Percentiles rank a stretch among this genome's conserved stretches.
These are phyloP conservation scores for Smutsia temminckii DNA, from an alignment of 2,797 vertebrate genomes.

Conservation along the genomic window DNA sequence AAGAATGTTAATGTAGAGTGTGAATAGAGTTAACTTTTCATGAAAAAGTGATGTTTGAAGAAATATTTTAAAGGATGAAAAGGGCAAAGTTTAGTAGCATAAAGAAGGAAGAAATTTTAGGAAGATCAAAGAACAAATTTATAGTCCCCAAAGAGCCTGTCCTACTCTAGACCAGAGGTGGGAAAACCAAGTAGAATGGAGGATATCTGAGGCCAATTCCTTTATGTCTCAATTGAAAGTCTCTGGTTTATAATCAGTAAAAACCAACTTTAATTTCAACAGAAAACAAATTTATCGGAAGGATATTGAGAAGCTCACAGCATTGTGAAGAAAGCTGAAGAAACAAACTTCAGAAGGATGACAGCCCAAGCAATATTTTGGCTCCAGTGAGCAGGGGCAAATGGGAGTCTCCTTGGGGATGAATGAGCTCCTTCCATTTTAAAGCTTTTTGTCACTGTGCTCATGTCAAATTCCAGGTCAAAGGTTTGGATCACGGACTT, in stretches of 20 bases:
- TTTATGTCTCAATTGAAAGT: neutral
- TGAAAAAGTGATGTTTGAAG: neutral
- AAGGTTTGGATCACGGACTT: neutral
- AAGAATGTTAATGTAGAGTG: neutral
- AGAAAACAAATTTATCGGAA: constrained; percentile 31
- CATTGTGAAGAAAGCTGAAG: neutral
- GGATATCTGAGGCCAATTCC: neutral
- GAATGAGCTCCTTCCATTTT: neutral
- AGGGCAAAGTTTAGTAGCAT: neutral
- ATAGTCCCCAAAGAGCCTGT: neutral
- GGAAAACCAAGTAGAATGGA: neutral
- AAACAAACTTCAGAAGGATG: neutral
- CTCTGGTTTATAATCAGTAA: neutral
- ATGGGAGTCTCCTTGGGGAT: neutral
- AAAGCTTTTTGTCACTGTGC: neutral
- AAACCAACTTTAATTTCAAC: neutral
- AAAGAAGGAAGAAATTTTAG: constrained; percentile 11
- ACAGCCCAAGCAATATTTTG: neutral
- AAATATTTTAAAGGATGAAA: neutral
- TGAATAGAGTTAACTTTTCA: neutral
- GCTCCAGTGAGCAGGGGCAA: neutral
- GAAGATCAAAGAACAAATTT: neutral
- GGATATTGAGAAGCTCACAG: neutral
- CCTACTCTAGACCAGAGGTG: neutral
- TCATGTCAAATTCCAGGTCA: neutral